phyloP scores from a whole-genome alignment of 2,888 invertebrate species.

The Sinotaia quadrata region DNA sequence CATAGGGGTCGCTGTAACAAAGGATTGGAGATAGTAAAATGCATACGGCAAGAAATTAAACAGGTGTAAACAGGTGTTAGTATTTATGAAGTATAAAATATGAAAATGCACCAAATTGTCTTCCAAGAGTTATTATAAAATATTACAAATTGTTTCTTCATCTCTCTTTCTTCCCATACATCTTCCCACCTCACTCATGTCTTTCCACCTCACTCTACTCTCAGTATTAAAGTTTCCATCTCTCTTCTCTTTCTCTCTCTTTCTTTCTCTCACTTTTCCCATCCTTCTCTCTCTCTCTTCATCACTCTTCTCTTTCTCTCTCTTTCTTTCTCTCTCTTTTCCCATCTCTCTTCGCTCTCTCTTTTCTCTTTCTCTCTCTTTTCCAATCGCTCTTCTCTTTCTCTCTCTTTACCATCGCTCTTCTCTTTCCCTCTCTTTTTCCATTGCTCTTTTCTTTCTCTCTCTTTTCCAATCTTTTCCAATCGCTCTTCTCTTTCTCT shows the following conservation, averaged over 20 bases:
- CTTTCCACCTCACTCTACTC: neutral
- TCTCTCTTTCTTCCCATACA: neutral
- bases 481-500: too few relatives aligned
- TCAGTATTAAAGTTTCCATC: neutral
- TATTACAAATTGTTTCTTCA: too few relatives aligned
- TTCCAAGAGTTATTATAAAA: too few relatives aligned
- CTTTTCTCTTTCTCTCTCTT: neutral
- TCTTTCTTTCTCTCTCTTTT: neutral
- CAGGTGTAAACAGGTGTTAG: too few relatives aligned
- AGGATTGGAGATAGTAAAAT: too few relatives aligned
- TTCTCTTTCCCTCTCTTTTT: neutral
- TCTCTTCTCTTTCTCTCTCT: neutral
- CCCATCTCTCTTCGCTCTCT: neutral
- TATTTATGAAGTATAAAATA: too few relatives aligned
- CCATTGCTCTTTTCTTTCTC: neutral
- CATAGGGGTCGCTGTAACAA: too few relatives aligned
- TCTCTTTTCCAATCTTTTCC: neutral
- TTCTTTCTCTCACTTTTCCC: too few relatives aligned
- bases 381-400: neutral
- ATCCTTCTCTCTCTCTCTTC: neutral
- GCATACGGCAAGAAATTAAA: too few relatives aligned
- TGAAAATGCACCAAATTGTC: too few relatives aligned
- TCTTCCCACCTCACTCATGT: neutral
- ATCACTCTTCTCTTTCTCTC: slow-evolving; percentile 2
- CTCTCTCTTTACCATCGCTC: neutral